phyloP scores from a whole-genome alignment of 1,140 invertebrate species.

The Drosophila nigromelanica region DNA sequence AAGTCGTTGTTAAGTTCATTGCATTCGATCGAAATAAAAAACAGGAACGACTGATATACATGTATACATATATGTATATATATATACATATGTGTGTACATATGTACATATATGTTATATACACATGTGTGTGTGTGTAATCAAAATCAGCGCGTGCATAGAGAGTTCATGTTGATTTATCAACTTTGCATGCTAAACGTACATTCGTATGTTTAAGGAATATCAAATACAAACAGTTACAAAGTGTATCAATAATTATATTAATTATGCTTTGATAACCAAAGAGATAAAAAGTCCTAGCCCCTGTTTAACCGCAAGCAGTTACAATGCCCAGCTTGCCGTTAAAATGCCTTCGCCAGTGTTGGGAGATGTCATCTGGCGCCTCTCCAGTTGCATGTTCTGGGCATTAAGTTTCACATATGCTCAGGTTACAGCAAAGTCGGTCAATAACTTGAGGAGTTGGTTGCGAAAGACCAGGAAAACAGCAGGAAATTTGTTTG shows the following conservation, averaged over 20 bases:
- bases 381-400: conserved; percentile 47
- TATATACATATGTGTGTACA: conserved; percentile 25
- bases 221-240: conserved; percentile 6
- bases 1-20: conserved; percentile 68
- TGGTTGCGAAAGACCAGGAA: conserved; percentile 41
- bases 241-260: conserved; percentile 24
- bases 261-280: conserved; percentile 35
- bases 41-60: conserved; percentile 41
- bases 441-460: conserved; percentile 72
- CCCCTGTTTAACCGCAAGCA: conserved; percentile 27
- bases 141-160: conserved; percentile 59
- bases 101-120: conserved; percentile 22
- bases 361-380: conserved; percentile 36
- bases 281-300: neutral
- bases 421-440: conserved; percentile 71
- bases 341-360: conserved; percentile 1
- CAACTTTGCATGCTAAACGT: conserved; percentile 33
- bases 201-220: too few relatives aligned
- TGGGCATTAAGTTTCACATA: conserved; percentile 64
- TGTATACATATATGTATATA: conserved; percentile 17
- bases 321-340: conserved; percentile 36
- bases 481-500: conserved; percentile 41
- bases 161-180: conserved; percentile 72
- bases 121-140: conserved; percentile 32
- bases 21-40: conserved; percentile 59